These are phyloP conservation scores for Luehdorfia chinensis DNA, from an alignment of 1,140 invertebrate genomes.

Conservation along the genomic window DNA sequence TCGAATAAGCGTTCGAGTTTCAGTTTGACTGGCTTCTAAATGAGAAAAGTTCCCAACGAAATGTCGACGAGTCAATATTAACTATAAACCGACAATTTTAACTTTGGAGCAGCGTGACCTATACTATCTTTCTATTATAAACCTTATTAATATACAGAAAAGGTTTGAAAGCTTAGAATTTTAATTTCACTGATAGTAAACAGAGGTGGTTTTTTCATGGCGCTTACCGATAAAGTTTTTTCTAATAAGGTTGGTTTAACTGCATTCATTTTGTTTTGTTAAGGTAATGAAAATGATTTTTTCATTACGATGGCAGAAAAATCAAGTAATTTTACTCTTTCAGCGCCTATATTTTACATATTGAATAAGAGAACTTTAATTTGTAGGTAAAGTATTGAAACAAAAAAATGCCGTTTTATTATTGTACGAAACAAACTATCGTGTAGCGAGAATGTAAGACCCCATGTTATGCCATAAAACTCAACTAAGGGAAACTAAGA, in stretches of 20 bases:
- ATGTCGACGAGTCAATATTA: constrained; percentile 68
- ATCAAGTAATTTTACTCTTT: not conserved
- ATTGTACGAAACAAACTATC: no score
- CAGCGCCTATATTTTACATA: no score
- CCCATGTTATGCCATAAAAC: no score
- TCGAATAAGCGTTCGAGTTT: constrained; percentile 29
- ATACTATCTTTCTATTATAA: constrained; percentile 8
- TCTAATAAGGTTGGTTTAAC: constrained; percentile 47
- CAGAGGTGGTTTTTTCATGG: constrained; percentile 26
- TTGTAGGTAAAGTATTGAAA: no score
- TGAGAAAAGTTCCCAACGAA: constrained; percentile 68
- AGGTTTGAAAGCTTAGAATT: constrained; percentile 6
- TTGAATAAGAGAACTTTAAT: no score
- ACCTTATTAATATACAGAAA: constrained; percentile 22
- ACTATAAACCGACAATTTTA: constrained; percentile 48
- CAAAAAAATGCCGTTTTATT: no score
- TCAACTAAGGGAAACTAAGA: no score
- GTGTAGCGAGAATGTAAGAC: no score
- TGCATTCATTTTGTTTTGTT: constrained; percentile 18
- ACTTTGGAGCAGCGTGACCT: constrained; percentile 5
- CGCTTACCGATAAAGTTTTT: constrained; percentile 59
- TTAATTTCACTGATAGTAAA: not conserved
- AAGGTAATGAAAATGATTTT: constrained; percentile 16
- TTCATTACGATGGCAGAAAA: not conserved
- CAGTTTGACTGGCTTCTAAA: constrained; percentile 52